Base-by-base conservation (phyloP, 2,888 invertebrate genomes). In the Linnaemya tessellans region DNA sequence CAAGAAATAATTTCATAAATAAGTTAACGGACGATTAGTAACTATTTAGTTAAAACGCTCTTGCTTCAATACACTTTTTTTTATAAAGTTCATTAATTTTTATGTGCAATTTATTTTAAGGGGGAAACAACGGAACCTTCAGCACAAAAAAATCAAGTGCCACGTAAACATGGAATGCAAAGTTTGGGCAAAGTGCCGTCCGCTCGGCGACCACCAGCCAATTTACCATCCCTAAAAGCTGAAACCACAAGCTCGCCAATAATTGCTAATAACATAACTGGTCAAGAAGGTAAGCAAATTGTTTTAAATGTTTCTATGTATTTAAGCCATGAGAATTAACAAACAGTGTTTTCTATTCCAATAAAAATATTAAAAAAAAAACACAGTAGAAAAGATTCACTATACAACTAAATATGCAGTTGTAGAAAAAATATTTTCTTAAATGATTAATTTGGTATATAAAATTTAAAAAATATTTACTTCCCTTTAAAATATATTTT, bases 101-200 rank as follows among this genome's bases (percentile, higher is more conserved):
- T 35, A 25, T 80, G 87, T 71, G 43, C 86, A 15, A 46, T 77
- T 84, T 86, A 68, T 4, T 87, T 74, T 90, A 97, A 74, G 97
- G 97, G 97, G 92, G 97, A 97, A 94, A 96, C 96, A 93, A 96
- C 95, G 91, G 97, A 97, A 94, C 96, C 97, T 92, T 96, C 96
- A 92, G 96, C 96, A 93, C 96, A 96, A 91, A 97, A 97, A 94
- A 97, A 95, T 94, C 96, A 96, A 94, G 95, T 96, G 94, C 96
- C 96, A 93, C 97, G 97, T 94, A 98, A 98, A 96, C 98, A 99
- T 98, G 99, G 99, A 95, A 97, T 99, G 97, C 99, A 99, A 97
- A 97, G 97, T 94, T 96, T 99, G 96, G 99, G 99, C 94, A 99
- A 99, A 96, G 97, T 99, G 94, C 97, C 97, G 93, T 97, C 97